A percentile compares a stretch with the other conserved stretches of the same genome.
Conservation (phyloP, 2,888 invertebrate species). For the Alentia gelatinosa region DNA sequence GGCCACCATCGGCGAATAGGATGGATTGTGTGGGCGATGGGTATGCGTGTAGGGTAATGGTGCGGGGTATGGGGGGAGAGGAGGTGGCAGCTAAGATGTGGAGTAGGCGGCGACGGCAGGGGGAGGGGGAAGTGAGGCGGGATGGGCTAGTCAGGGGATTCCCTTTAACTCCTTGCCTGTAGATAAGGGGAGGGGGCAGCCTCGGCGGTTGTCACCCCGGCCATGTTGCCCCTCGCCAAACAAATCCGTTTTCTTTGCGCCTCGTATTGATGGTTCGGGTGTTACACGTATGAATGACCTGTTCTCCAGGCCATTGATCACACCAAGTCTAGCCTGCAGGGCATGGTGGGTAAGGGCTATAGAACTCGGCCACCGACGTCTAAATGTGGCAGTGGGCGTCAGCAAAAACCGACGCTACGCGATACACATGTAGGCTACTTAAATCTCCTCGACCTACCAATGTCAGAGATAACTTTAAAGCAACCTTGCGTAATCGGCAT, state of each 20-base stretch:
- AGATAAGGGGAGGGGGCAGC: background rate
- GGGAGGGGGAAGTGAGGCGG: too few relatives aligned
- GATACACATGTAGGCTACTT: background rate
- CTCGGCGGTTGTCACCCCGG: background rate
- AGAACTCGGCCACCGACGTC: background rate
- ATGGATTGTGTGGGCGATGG: background rate
- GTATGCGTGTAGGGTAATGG: background rate
- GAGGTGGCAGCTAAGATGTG: too few relatives aligned
- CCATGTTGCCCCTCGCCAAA: background rate
- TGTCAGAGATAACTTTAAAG: too few relatives aligned
- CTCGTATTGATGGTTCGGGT: background rate
- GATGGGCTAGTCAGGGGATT: too few relatives aligned
- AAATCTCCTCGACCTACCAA: background rate
- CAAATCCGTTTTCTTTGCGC: constrained; percentile 46
- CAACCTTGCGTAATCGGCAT: too few relatives aligned
- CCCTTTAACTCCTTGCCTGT: background rate
- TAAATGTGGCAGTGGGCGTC: background rate
- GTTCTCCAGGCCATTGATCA: background rate
- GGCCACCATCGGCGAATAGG: background rate
- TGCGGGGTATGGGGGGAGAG: background rate
- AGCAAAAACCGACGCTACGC: background rate
- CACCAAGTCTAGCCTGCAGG: background rate
- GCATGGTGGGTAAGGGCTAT: background rate
- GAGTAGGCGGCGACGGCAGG: too few relatives aligned
- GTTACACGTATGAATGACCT: constrained; percentile 40